Conservation (phyloP, 2,888 invertebrate species). For the Parascotia fuliginaria region DNA sequence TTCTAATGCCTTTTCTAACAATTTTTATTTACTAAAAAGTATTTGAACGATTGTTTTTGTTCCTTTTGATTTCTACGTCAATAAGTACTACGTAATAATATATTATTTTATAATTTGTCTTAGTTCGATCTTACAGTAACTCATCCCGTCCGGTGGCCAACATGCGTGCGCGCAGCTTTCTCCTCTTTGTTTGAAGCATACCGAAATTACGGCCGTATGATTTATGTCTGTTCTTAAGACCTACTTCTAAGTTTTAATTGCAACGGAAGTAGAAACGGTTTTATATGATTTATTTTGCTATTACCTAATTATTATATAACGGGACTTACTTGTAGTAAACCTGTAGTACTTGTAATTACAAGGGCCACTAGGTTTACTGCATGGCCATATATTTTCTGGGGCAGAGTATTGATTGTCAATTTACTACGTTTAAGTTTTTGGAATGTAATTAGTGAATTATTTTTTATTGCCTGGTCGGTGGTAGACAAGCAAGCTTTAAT, state of each 20-base stretch:
- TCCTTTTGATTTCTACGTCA: no score
- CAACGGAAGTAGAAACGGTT: slow-evolving; percentile 14
- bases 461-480: no score
- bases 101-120: not conserved
- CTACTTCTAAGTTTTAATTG: slow-evolving; percentile 14
- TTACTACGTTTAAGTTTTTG: no score
- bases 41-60: no score
- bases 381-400: no score
- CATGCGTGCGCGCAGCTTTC: slow-evolving; percentile 48
- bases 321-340: not conserved
- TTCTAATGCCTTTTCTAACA: no score
- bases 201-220: slow-evolving; percentile 45
- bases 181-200: slow-evolving; percentile 49
- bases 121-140: slow-evolving; percentile 12
- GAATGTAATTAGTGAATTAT: no score
- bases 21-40: no score
- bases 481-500: no score
- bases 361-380: no score
- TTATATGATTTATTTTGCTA: slow-evolving; percentile 9
- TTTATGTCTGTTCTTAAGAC: slow-evolving; percentile 34
- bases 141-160: slow-evolving; percentile 30
- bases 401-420: no score
- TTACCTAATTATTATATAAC: slow-evolving; percentile 2
- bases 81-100: no score
- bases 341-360: not conserved